These are phyloP conservation scores for Nycteola revayana DNA, from an alignment of 2,888 invertebrate genomes.

Conservation along the genomic window DNA sequence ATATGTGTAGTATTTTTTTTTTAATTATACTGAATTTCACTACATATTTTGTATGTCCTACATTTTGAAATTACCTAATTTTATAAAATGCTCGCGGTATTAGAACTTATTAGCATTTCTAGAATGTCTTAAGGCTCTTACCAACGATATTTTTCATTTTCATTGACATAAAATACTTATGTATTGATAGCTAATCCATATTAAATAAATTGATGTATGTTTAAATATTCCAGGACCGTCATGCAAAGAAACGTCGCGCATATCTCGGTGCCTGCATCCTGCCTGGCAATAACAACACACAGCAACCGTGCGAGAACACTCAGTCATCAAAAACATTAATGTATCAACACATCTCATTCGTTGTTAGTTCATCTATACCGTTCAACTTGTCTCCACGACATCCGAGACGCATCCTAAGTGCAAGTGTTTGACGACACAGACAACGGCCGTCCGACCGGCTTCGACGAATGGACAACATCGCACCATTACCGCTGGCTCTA, in stretches of 20 bases:
- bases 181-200: no score
- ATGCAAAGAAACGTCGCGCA: slow-evolving; percentile 56
- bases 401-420: slow-evolving; percentile 26
- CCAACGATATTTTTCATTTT: no score
- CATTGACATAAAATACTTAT: no score
- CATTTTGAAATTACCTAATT: neutral
- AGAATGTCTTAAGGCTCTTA: no score
- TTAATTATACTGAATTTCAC: neutral
- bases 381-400: slow-evolving; percentile 42
- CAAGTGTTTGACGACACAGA: slow-evolving; percentile 17
- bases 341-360: slow-evolving; percentile 41
- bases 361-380: slow-evolving; percentile 46
- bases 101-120: no score
- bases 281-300: slow-evolving; percentile 50
- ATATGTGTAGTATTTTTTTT: slow-evolving; percentile 1
- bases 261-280: slow-evolving; percentile 61
- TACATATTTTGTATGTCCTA: neutral
- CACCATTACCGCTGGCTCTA: slow-evolving; percentile 30
- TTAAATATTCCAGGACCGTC: slow-evolving; percentile 51
- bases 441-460: slow-evolving; percentile 9
- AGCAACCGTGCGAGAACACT: slow-evolving; percentile 28
- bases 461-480: slow-evolving; percentile 12
- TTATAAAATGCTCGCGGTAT: no score
- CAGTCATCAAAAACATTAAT: slow-evolving; percentile 14
- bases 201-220: no score